A percentile compares a stretch with the other conserved stretches of the same genome.
Evolutionary conservation across 92 coral and sea anemone species (phyloP).

Genomic region (Epizoanthus ramosus): DNA sequence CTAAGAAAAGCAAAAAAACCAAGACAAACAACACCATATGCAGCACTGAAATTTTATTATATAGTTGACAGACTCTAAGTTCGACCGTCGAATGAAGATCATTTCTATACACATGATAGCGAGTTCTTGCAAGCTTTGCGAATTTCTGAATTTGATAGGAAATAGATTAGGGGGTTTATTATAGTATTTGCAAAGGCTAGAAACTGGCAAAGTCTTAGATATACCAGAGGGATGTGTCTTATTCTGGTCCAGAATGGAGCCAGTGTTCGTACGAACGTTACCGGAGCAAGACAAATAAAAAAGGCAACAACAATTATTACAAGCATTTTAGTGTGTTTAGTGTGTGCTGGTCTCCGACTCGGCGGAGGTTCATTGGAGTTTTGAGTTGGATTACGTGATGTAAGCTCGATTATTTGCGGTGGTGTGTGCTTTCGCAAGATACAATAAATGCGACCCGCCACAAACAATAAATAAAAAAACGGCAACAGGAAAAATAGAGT

Average conservation of each 20-base stretch:
- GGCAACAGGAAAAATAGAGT: not conserved
- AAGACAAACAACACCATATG: too few relatives aligned
- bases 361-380: not conserved
- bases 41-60: too few relatives aligned
- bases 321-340: not conserved
- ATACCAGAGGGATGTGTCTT: not conserved
- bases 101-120: not conserved
- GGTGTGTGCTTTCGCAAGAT: not conserved
- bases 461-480: not conserved
- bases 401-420: not conserved
- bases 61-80: too few relatives aligned
- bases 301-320: not conserved
- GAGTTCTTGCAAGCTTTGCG: slow-evolving; percentile 11
- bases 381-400: not conserved
- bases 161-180: slow-evolving; percentile 18
- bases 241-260: not conserved
- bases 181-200: not conserved
- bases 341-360: not conserved
- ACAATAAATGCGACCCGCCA: not conserved
- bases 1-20: too few relatives aligned
- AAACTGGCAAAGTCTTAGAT: not conserved
- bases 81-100: too few relatives aligned
- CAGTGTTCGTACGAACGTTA: not conserved
- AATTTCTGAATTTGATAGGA: slow-evolving; percentile 8
- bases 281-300: not conserved